Evolutionary conservation across 2,888 invertebrate species (phyloP).

Genomic region (Harpalus rufipes): DNA sequence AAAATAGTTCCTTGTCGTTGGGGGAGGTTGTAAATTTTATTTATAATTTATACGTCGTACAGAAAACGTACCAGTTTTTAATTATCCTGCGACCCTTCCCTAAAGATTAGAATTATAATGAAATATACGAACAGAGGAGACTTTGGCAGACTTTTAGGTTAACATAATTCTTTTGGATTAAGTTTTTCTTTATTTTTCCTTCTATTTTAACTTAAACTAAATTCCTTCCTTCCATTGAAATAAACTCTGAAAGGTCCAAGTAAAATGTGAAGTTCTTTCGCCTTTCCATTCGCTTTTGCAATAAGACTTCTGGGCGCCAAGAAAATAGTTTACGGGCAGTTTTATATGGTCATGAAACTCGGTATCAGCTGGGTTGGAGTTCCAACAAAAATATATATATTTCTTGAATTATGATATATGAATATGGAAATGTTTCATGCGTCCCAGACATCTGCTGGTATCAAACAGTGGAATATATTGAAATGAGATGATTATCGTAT

Average conservation of each 20-base stretch:
- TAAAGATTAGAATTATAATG: too few species aligned
- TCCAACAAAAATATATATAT: background rate
- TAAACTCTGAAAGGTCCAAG: conserved; percentile 12
- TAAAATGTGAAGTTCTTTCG: background rate
- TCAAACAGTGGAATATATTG: background rate
- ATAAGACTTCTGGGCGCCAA: conserved; percentile 28
- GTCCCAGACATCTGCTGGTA: conserved; percentile 15
- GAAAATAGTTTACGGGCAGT: conserved; percentile 31
- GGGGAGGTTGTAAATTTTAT: too few species aligned
- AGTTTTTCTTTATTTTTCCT: background rate
- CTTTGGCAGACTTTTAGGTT: too few species aligned
- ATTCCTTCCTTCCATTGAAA: background rate
- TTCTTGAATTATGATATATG: conserved; percentile 24
- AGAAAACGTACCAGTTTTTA: background rate
- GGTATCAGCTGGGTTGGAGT: conserved; percentile 16
- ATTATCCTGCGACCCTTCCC: background rate
- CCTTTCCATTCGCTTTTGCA: conserved; percentile 14
- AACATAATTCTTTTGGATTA: too few species aligned
- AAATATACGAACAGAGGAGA: too few species aligned
- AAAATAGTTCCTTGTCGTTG: background rate
- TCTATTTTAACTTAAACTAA: background rate
- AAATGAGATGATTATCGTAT: conserved; percentile 4
- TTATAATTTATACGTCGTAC: background rate
- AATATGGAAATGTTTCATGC: conserved; percentile 26
- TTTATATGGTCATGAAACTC: conserved; percentile 20